Evolutionary conservation across 2,888 invertebrate species (phyloP), one percentile per base, ranked within the genome.

Genomic region (Lepidochitona cinerea): DNA sequence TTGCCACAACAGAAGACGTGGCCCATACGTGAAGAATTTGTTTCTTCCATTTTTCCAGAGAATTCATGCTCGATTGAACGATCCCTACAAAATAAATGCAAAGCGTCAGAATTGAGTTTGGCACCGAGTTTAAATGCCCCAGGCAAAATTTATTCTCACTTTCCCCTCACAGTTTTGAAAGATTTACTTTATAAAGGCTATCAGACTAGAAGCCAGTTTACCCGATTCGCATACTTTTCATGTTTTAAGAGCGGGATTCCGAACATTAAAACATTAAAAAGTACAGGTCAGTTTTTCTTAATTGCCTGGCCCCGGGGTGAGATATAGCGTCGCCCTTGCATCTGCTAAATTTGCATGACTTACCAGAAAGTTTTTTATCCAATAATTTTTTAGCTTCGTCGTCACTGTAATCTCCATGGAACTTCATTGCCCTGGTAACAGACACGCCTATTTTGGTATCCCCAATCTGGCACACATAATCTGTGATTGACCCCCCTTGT

Each of bases 11-110:
- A n/a, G 78, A 75, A 33, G 82, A 83, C 14, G 84, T 81, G 6
- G 87, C 84, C 89, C 89, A 89, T 6, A 89, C 83, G 80, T 89
- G 89, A 9, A 89, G 75, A 66, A 89, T 85, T 81, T 89, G 89
- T 76, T 89, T 89, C 74, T 76, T 77, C 89, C 89, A 89, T 32
- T 82, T 82, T 67, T 87, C 87, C 72, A 84, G 70, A 0, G 86
- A 77, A 74, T 88, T 89, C 66, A 73, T 76, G 54, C 78, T 84
- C 0, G 89, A 86, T 78, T 88, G 88, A 32, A 84, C 78, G 9
- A 89, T 83, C 23, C 88, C 89, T 88, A 78, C 7, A 79, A 77
- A 53, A 6, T 70, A 32, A 59, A 26, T n/a, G n/a, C n/a, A n/a
- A n/a, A n/a, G n/a, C n/a, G n/a, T n/a, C n/a, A n/a, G n/a, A n/a